Evolutionary conservation across 2,113 vertebrate genomes (phyloP), one percentile per base, ranked within the genome.

Genomic region (Oryzias curvinotus): DNA sequence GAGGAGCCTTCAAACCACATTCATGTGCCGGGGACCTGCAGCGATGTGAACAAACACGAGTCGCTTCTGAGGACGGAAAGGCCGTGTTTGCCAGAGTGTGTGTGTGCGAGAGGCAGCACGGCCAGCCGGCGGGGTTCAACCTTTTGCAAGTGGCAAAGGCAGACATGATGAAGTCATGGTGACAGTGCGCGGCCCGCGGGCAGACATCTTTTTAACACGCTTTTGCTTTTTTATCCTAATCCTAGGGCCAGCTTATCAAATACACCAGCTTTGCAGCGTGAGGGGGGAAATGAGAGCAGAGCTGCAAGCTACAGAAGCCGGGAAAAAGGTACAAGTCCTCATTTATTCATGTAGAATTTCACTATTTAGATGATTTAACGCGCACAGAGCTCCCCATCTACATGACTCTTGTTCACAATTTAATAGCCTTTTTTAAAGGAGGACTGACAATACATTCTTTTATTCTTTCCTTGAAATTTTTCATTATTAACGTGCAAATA

Each of bases 131-230:
- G 80, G 85, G 78, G 59, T 85, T 89, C 86, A 89, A 90, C 89
- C 89, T 90, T 90, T 85, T 80, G 81, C 83, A 65, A 81, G 82
- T 86, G 86, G 88, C 88, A 89, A 89, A 89, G 89, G 86, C 89
- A 88, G 82, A 78, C 64, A 41, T 88, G 89, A 90, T 87, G 81
- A 90, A 90, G 78, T 82, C 72, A 75, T 88, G 87, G 73, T 90
- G 90, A 90, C 90, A 91, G 86, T 12, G 51, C 14, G 7, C 77
- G 59, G 65, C 90, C 87, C 43, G 71, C 61, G 70, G 86, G 64
- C 71, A 74, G 74, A 71, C 57, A 52, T 82, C 71, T 69, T 81
- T 85, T 86, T 66, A 77, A 77, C 68, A 65, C 60, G 52, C 69
- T 77, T 83, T 69, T 79, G 68, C 73, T 81, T 82, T 75, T 75